Evolutionary conservation across 92 coral and sea anemone genomes (phyloP), one percentile per base, ranked within the genome.

Genomic region (Umimayanthus chanpuru): DNA sequence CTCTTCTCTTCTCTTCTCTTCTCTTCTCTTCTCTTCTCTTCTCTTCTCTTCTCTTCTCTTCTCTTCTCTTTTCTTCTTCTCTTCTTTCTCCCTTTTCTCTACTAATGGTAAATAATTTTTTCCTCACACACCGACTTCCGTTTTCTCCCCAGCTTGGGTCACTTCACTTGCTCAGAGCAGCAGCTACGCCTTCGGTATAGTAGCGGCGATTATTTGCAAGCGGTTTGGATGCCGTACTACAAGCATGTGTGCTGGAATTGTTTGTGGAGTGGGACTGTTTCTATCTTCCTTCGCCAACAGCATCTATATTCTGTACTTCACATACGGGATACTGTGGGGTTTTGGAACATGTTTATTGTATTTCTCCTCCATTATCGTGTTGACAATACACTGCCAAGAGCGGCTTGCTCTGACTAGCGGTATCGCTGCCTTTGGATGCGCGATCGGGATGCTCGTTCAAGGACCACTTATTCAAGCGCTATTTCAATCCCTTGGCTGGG

Each of bases 261-360:
- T 88, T 0, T 91, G 93, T 76, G 89, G 86, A 10, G 43, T 88
- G 18, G 96, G 94, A 16, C 89, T 93, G 0, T 20, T 85, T 4
- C 74, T 81, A 14, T 89, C 96, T 9, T 93, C 96, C 28, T 92
- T 85, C 73, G 89, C 96, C 12, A 79, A 85, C 4, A 87, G 87
- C 84, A 82, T 93, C 65, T 85, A 76, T 71, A 71, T 81, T 36
- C 74, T 93, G 65, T 93, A 91, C 87, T 58, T 93, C 64, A 93
- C 96, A 26, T 93, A 89, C 81, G 92, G 96, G 67, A 85, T 89
- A 15, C 75, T 91, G 71, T 77, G 86, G 76, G 96, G 96, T 10
- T 85, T 93, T 36, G 96, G 96, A 28, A 88, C 90, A 23, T 91
- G 95, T 83, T 89, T 89, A 64, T 71, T 88, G 75, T 93, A 91